Evolutionary conservation across 2,888 invertebrate genomes (phyloP), one percentile per base, ranked within the genome.

Genomic region (Ennomos erosarius): DNA sequence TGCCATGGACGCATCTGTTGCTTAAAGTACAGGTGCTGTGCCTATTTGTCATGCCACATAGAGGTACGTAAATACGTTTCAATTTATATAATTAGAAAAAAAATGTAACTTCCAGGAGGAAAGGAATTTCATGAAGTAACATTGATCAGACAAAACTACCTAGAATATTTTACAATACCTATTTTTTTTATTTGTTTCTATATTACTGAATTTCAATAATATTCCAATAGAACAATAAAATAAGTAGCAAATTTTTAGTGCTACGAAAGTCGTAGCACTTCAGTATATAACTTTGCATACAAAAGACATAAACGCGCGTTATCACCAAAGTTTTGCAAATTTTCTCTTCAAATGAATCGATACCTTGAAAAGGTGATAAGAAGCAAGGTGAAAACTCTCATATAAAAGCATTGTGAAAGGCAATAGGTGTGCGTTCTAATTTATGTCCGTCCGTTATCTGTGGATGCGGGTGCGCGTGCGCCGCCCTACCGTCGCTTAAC

Each of bases 371-470:
- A 71, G 57, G 50, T 58, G 73, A 79, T 78, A 82, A 79, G 70
- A 71, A 75, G 78, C 88, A 90, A 90, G 90, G 89, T 90, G 89
- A 88, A 88, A 88, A 87, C 78, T 82, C 78, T 81, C 76, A 71
- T 71, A 82, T 79, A 76, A 79, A 74, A 78, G 72, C 75, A 76
- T 86, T 87, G 90, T 90, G 90, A 88, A 91, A 91, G 89, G 89
- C 79, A 78, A 76, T 78, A 81, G 80, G 81, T 81, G 82, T 75
- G 79, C 66, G 76, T 66, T 55, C 74, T 86, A 91, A 91, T 91
- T 90, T 91, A 91, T 90, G 78, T 79, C 70, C 77, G 83, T 76
- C 82, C 86, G 90, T 91, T 91, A 91, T 90, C 91, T 76, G 67
- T 61, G 70, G 73, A 90, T 89, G 90, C 90, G 90, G 89, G 90